Conservation (phyloP, 2,113 vertebrate genomes). For the Scomber colias region DNA sequence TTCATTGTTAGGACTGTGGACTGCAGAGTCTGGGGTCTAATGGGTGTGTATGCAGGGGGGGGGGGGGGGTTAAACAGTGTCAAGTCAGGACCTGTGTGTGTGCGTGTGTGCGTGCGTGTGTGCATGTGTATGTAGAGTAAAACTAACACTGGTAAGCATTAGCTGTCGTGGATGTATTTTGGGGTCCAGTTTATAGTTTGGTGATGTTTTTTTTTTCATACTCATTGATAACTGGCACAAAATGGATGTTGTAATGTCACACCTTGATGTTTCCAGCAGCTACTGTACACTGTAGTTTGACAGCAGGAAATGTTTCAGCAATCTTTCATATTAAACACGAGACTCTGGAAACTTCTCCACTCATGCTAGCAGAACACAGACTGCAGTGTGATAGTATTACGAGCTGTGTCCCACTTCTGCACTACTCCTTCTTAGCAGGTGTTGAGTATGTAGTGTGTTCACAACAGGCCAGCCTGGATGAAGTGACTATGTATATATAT, state of each 20-base stretch:
- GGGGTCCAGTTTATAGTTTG: neutral
- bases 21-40: constrained; percentile 11
- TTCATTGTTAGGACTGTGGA: constrained; percentile 35
- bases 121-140: constrained; percentile 25
- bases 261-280: constrained; percentile 15
- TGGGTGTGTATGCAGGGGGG: neutral
- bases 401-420: constrained; percentile 11
- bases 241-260: constrained; percentile 4
- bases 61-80: neutral
- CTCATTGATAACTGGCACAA: constrained; percentile 12
- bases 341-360: neutral
- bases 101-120: constrained; percentile 29
- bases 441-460: neutral
- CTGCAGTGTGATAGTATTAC: neutral
- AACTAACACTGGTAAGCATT: neutral
- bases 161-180: constrained; percentile 37
- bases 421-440: neutral
- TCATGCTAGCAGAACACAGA: neutral
- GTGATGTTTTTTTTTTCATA: neutral
- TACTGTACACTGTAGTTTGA: neutral
- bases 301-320: constrained; percentile 1
- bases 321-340: neutral
- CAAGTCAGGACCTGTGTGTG: constrained; percentile 1
- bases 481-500: too few species aligned
- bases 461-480: too few species aligned